A percentile compares a stretch with the other conserved stretches of the same genome.
Conservation (phyloP, 2,113 vertebrate species). For the Rhinoderma darwinii region DNA sequence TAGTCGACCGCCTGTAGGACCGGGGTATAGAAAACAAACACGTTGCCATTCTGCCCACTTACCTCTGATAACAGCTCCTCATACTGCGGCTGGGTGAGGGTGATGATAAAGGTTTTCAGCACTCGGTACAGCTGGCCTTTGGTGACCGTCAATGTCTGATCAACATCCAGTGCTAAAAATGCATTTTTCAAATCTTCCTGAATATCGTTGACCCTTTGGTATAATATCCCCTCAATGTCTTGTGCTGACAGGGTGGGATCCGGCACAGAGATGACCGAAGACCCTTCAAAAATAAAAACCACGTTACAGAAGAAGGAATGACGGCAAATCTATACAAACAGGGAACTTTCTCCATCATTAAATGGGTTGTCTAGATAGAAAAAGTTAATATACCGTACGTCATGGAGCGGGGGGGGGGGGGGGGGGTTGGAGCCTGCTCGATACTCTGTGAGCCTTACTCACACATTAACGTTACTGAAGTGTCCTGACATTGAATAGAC, state of each 20-base stretch:
- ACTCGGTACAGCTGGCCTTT: slow-evolving; percentile 63
- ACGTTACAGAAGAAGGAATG: background rate
- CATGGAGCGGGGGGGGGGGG: no score
- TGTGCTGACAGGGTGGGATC: slow-evolving; percentile 61
- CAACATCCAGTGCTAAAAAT: slow-evolving; percentile 66
- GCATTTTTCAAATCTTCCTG: slow-evolving; percentile 64
- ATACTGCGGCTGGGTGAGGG: slow-evolving; percentile 66
- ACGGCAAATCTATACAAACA: no score
- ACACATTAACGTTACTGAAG: no score
- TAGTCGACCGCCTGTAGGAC: background rate
- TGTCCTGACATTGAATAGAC: no score
- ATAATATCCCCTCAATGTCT: slow-evolving; percentile 65
- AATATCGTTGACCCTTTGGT: slow-evolving; percentile 65
- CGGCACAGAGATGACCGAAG: slow-evolving; percentile 61
- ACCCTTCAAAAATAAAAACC: slow-evolving; percentile 51
- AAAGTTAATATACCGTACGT: no score
- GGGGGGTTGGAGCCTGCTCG: no score
- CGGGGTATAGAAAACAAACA: background rate
- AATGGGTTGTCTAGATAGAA: no score
- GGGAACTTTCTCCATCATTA: background rate
- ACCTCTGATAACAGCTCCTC: slow-evolving; percentile 68
- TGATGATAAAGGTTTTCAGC: slow-evolving; percentile 64
- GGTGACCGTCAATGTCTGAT: slow-evolving; percentile 63
- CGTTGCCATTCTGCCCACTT: background rate
- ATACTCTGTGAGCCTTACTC: no score